A percentile compares a stretch with the other conserved stretches of the same genome.
phyloP scores from a whole-genome alignment of 2,797 vertebrate genomes.

The Lacerta viridis region DNA sequence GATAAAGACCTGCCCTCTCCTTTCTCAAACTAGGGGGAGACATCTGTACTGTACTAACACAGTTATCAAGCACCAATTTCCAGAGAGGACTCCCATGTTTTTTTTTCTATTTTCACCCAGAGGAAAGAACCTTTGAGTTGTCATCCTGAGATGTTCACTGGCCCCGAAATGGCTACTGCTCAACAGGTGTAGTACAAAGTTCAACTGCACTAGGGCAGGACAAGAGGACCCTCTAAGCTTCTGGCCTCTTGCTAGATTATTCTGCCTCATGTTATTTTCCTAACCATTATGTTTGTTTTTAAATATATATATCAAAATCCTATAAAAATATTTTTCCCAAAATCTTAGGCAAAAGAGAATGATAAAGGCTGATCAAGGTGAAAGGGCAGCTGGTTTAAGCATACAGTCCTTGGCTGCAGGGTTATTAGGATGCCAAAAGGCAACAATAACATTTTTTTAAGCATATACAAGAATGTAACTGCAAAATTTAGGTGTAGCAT shows the following conservation, averaged over 20 bases:
- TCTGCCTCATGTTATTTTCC: conserved; percentile 34
- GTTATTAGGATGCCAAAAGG: not conserved
- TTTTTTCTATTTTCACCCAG: conserved; percentile 12
- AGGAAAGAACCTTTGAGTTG: not conserved
- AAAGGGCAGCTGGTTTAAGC: not conserved
- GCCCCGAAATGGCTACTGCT: conserved; percentile 30
- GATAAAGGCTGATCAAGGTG: not conserved
- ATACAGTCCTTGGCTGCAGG: not conserved
- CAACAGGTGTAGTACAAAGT: not conserved
- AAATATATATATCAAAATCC: not conserved
- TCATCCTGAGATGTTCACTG: conserved; percentile 52
- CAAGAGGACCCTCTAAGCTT: conserved; percentile 41
- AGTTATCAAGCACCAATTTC: conserved; percentile 34
- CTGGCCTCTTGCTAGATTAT: conserved; percentile 41
- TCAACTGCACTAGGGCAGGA: conserved; percentile 20
- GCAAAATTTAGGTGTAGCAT: not conserved
- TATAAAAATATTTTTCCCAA: conserved; percentile 9
- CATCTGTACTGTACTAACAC: conserved; percentile 39
- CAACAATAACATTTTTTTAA: not conserved
- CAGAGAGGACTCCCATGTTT: not conserved
- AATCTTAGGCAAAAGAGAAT: not conserved
- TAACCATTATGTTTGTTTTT: conserved; percentile 34
- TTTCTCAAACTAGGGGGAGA: conserved; percentile 34
- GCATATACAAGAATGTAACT: not conserved
- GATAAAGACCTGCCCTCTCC: conserved; percentile 46